phyloP scores from a whole-genome alignment of 2,888 invertebrate species.

The Oscheius sp. region DNA sequence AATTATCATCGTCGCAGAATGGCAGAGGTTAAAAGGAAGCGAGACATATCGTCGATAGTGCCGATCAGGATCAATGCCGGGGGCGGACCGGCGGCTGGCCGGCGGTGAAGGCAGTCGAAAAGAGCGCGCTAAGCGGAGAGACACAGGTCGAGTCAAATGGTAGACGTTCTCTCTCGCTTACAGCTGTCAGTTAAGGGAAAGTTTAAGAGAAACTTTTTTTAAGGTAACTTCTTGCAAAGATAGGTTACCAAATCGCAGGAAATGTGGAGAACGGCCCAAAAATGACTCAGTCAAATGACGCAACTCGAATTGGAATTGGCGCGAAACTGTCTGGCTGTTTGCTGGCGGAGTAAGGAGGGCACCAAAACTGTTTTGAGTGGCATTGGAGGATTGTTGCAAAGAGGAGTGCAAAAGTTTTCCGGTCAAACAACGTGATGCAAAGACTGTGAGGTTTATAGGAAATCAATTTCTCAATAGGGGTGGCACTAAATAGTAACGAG shows the following conservation, averaged over 20 bases:
- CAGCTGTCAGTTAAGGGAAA: constrained; percentile 13
- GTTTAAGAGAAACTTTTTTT: background rate
- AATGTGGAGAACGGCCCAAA: background rate
- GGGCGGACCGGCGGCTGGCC: constrained; percentile 35
- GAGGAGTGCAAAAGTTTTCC: too few species aligned
- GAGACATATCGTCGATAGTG: constrained; percentile 34
- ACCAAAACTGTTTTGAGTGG: background rate
- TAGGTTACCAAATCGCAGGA: background rate
- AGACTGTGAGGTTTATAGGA: too few species aligned
- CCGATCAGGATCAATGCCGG: constrained; percentile 39
- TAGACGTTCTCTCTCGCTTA: constrained; percentile 21
- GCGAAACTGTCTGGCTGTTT: constrained; percentile 13
- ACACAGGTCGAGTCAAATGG: constrained; percentile 33
- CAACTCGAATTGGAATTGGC: constrained; percentile 15
- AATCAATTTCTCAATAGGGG: too few species aligned
- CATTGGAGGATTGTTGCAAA: too few species aligned
- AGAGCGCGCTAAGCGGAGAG: constrained; percentile 22
- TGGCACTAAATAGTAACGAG: too few species aligned
- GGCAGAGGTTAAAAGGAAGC: constrained; percentile 30
- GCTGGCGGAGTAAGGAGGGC: background rate
- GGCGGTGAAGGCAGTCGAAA: constrained; percentile 5
- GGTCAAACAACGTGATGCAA: too few species aligned
- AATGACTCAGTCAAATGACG: background rate
- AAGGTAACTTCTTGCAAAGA: background rate
- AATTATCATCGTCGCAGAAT: constrained; percentile 11